Conservation (phyloP, 2,797 vertebrate genomes). For the Sciurus vulgaris region DNA sequence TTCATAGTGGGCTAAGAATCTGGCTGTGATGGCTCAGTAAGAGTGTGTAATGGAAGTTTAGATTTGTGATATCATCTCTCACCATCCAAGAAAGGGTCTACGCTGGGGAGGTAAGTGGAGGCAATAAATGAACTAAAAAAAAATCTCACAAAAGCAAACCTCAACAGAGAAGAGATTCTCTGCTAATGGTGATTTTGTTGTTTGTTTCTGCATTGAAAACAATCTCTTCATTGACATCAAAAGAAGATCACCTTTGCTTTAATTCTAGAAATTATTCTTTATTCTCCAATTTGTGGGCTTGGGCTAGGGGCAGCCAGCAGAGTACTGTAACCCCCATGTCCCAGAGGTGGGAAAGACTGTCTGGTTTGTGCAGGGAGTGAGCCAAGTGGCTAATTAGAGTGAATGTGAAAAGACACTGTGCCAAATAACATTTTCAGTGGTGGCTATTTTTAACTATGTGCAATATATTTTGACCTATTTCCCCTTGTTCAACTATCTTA, state of each 20-base stretch:
- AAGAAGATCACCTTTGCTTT: conserved; percentile 28
- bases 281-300: background rate
- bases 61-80: conserved; percentile 49
- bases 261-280: conserved; percentile 50
- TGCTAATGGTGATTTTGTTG: background rate
- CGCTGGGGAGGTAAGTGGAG: background rate
- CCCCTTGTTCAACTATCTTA: conserved; percentile 18
- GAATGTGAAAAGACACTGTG: background rate
- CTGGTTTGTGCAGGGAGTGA: background rate
- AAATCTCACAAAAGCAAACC: background rate
- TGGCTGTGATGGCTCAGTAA: conserved; percentile 65
- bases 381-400: conserved; percentile 44
- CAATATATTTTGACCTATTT: conserved; percentile 72
- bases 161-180: background rate
- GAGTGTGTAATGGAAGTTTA: conserved; percentile 38
- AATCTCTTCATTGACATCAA: background rate
- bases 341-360: conserved; percentile 21
- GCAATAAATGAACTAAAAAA: background rate
- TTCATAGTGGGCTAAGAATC: conserved; percentile 63
- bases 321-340: background rate
- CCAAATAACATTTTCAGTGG: conserved; percentile 41
- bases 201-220: background rate
- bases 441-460: conserved; percentile 68
- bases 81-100: background rate
- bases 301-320: background rate